Evolutionary conservation across 2,113 vertebrate genomes (phyloP).

Genomic region (Cottus gobio): DNA sequence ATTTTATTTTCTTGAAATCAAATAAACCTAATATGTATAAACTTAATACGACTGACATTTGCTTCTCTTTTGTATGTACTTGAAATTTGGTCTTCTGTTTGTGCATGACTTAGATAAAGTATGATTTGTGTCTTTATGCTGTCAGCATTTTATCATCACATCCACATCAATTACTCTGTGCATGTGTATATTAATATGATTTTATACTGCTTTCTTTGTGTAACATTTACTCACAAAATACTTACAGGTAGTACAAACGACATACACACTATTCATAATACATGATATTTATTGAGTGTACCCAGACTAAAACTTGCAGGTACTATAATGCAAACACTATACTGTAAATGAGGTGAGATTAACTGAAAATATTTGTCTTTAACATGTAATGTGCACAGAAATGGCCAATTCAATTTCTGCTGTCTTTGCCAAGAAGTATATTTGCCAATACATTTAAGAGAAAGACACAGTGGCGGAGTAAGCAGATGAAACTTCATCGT

Average conservation of each 20-base stretch:
- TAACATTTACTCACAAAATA: neutral
- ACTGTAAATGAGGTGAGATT: neutral
- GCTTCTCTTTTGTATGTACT: neutral
- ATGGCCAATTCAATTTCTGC: neutral
- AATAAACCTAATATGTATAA: slow-evolving; percentile 21
- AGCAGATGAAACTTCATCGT: neutral
- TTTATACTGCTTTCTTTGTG: neutral
- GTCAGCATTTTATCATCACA: neutral
- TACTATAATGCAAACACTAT: neutral
- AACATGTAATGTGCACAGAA: neutral
- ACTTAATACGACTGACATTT: neutral
- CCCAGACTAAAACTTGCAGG: neutral
- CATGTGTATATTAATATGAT: too few relatives aligned
- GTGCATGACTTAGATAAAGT: slow-evolving; percentile 3
- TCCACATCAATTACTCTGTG: neutral
- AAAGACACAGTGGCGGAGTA: neutral
- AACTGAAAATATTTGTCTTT: neutral
- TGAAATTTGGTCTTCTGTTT: neutral
- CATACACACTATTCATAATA: neutral
- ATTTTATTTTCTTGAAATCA: neutral
- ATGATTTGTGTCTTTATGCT: neutral
- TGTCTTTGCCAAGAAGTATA: neutral
- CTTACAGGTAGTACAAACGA: neutral
- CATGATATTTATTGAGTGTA: neutral
- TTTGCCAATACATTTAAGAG: neutral